phyloP scores from a whole-genome alignment of 2,888 invertebrate species.

The Yponomeuta cagnagella region DNA sequence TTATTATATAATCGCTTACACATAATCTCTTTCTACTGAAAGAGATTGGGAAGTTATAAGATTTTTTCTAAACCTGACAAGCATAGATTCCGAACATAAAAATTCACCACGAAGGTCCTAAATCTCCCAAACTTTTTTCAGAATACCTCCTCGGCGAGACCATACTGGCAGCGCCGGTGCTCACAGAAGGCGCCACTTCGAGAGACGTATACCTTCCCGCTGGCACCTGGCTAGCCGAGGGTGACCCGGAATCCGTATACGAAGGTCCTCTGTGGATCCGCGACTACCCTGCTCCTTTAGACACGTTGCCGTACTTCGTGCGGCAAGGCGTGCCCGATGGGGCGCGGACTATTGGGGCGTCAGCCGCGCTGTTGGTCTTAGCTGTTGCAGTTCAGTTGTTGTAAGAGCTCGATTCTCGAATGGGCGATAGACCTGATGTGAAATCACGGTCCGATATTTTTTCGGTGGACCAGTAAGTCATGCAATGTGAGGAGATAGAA shows the following conservation, averaged over 20 bases:
- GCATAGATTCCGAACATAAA: slow-evolving; percentile 48
- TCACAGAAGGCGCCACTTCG: slow-evolving; percentile 74
- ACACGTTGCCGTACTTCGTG: slow-evolving; percentile 82
- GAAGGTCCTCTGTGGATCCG: slow-evolving; percentile 78
- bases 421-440: too few species aligned
- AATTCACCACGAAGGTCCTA: not conserved
- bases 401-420: not conserved
- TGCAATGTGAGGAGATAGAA: too few species aligned
- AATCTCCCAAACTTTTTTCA: slow-evolving; percentile 37
- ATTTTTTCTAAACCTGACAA: too few species aligned
- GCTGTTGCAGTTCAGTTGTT: slow-evolving; percentile 29
- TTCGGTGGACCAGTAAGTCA: too few species aligned
- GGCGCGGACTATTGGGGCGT: slow-evolving; percentile 27
- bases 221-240: slow-evolving; percentile 84
- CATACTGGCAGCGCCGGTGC: slow-evolving; percentile 86
- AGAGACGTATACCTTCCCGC: slow-evolving; percentile 85
- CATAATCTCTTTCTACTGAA: too few species aligned
- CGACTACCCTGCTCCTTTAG: slow-evolving; percentile 80
- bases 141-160: slow-evolving; percentile 87
- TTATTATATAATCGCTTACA: too few species aligned
- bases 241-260: slow-evolving; percentile 50
- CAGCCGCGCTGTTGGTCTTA: slow-evolving; percentile 34
- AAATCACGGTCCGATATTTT: too few species aligned
- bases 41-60: too few species aligned
- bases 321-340: slow-evolving; percentile 29